Percentiles rank a stretch among this genome's conserved stretches.
Conservation (phyloP, 2,797 vertebrate genomes). For the Potorous gilbertii region DNA sequence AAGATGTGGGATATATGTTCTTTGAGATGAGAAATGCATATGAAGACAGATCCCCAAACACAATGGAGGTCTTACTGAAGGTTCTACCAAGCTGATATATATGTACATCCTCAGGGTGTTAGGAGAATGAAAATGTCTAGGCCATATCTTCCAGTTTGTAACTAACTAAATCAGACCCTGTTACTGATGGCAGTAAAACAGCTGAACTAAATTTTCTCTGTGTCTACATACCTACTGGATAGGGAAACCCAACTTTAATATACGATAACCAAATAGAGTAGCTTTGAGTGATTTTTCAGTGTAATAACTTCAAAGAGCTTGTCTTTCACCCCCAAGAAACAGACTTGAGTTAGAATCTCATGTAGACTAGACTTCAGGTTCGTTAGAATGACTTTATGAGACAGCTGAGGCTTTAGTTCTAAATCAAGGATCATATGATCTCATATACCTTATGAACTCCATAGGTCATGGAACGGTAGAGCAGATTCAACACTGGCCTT, state of each 20-base stretch:
- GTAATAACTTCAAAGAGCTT: conserved; percentile 30
- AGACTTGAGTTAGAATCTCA: conserved; percentile 43
- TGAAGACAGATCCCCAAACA: background rate
- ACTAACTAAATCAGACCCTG: conserved; percentile 36
- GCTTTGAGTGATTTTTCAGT: background rate
- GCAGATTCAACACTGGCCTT: background rate
- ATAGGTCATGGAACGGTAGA: background rate
- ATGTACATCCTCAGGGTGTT: background rate
- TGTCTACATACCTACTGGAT: background rate
- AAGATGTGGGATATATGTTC: conserved; percentile 2
- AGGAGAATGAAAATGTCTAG: background rate
- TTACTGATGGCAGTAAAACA: conserved; percentile 12
- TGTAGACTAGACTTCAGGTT: background rate
- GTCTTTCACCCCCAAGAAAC: conserved; percentile 1
- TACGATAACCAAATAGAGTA: background rate
- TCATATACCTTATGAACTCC: background rate
- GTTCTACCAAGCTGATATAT: background rate
- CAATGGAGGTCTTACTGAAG: background rate
- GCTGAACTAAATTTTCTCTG: conserved; percentile 18
- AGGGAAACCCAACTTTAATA: conserved; percentile 1
- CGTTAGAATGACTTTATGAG: conserved; percentile 28
- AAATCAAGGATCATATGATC: background rate
- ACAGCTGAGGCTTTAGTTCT: background rate
- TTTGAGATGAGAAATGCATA: background rate
- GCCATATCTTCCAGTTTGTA: background rate